Percentiles rank a stretch among this genome's conserved stretches.
These are phyloP conservation scores for Calameuta idolon DNA, from an alignment of 2,888 invertebrate genomes.

Conservation along the genomic window DNA sequence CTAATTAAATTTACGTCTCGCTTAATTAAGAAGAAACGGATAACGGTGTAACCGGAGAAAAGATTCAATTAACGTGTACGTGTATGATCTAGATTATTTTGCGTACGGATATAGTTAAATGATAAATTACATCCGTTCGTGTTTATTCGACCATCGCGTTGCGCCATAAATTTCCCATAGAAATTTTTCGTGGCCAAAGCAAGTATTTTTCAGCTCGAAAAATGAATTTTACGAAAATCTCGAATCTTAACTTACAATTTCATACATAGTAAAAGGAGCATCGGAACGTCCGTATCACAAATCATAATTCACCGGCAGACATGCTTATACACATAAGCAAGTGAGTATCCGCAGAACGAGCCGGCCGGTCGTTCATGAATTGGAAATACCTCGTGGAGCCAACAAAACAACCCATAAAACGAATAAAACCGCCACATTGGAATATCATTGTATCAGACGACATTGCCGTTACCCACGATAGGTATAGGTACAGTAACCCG, in stretches of 20 bases:
- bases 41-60: not conserved
- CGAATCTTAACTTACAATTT: not conserved
- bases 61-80: not conserved
- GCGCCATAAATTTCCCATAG: not conserved
- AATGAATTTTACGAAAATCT: not conserved
- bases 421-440: conserved; percentile 56
- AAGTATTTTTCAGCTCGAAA: not conserved
- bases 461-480: conserved; percentile 26
- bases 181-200: not conserved
- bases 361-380: conserved; percentile 60
- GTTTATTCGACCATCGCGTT: not conserved
- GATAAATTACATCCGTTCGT: not conserved
- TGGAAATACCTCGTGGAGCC: conserved; percentile 59
- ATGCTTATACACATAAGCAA: conserved; percentile 17
- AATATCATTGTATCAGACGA: conserved; percentile 44
- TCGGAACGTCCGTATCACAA: not conserved
- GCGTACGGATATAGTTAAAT: not conserved
- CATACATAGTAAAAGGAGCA: not conserved
- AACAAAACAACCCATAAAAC: conserved; percentile 60
- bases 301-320: not conserved
- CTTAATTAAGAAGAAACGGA: not conserved
- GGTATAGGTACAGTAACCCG: conserved; percentile 15
- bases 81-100: not conserved
- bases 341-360: conserved; percentile 40
- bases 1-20: not conserved